phyloP scores from a whole-genome alignment of 1,140 invertebrate species.

The Monochamus saltuarius region DNA sequence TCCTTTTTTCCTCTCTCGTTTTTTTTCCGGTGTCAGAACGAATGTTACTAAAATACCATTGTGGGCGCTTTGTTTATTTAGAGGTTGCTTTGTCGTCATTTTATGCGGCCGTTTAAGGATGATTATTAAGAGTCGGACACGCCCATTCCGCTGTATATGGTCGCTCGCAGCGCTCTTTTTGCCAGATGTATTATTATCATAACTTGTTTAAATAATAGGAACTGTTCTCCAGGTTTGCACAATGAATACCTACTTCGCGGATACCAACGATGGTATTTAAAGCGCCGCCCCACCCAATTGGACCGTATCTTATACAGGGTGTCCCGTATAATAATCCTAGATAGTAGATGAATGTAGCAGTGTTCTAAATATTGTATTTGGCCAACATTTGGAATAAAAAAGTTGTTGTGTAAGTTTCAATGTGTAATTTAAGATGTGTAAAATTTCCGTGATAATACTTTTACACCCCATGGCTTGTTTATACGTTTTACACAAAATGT shows the following conservation, averaged over 20 bases:
- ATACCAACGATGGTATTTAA: no score
- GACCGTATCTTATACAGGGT: no score
- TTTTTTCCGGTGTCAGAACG: conserved; percentile 19
- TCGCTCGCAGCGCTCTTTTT: background rate
- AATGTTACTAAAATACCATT: conserved; percentile 26
- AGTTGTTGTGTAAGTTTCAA: no score
- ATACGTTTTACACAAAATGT: no score
- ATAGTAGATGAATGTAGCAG: no score
- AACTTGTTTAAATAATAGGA: conserved; percentile 3
- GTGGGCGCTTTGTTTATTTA: conserved; percentile 22
- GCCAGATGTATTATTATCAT: conserved; percentile 1
- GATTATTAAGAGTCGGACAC: background rate
- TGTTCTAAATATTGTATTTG: no score
- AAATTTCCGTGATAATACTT: no score
- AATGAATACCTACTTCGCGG: background rate
- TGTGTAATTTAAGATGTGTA: no score
- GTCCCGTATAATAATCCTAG: no score
- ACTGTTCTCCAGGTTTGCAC: background rate
- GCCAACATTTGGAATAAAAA: no score
- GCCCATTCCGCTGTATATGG: background rate
- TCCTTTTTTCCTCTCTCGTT: conserved; percentile 23
- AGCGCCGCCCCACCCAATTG: no score
- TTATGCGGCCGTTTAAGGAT: background rate
- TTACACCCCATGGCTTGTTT: no score
- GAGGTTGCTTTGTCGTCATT: background rate